phyloP scores from a whole-genome alignment of 2,113 vertebrate genomes.

The Laticauda colubrina region DNA sequence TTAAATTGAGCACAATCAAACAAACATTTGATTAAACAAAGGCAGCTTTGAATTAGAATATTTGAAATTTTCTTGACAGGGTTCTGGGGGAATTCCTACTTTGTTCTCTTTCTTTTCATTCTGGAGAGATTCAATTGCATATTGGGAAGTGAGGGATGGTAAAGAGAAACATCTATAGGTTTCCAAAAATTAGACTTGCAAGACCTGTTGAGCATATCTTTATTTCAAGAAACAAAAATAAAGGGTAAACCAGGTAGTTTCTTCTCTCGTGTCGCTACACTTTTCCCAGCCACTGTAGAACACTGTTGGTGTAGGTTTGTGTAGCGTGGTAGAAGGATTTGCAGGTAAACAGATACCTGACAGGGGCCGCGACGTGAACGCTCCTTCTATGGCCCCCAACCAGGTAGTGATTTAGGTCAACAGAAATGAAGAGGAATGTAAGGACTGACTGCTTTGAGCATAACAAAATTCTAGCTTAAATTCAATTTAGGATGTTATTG shows the following conservation, averaged over 20 bases:
- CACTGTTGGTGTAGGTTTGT: too few relatives aligned
- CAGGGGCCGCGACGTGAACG: too few relatives aligned
- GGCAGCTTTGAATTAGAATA: neutral
- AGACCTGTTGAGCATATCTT: neutral
- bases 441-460: neutral
- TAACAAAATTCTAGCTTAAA: neutral
- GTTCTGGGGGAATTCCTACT: neutral
- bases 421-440: neutral
- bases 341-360: too few relatives aligned
- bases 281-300: too few relatives aligned
- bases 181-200: neutral
- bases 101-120: neutral
- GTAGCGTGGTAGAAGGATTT: too few relatives aligned
- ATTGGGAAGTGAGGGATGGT: neutral
- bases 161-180: neutral
- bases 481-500: neutral
- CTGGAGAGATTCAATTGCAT: neutral
- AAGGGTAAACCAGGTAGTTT: neutral
- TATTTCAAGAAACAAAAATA: neutral
- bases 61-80: neutral
- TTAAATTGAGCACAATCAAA: neutral
- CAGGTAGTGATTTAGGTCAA: neutral
- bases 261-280: too few relatives aligned
- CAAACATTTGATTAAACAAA: neutral
- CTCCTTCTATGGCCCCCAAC: too few relatives aligned